Evolutionary conservation across 2,797 vertebrate genomes (phyloP).

Genomic region (Sebastes itinus): DNA sequence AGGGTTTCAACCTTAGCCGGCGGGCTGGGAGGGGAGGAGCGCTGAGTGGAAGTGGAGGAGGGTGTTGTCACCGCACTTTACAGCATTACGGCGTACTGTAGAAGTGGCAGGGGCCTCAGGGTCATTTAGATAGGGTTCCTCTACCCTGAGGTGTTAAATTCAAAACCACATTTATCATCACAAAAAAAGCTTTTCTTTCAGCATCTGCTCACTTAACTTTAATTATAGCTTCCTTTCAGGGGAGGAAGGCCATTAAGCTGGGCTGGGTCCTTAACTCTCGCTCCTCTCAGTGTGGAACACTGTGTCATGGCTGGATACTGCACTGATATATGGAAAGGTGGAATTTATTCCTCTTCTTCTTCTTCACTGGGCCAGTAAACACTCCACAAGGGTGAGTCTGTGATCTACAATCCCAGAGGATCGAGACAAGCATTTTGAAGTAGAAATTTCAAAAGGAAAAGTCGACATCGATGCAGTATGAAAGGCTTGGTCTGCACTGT

Average conservation of each 20-base stretch:
- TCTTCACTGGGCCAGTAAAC: constrained; percentile 49
- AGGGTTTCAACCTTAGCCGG: constrained; percentile 79
- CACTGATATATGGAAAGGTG: constrained; percentile 51
- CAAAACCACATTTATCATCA: constrained; percentile 83
- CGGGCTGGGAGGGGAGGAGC: constrained; percentile 69
- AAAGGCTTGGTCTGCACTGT: constrained; percentile 14
- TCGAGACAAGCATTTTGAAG: constrained; percentile 38
- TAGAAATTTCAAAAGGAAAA: constrained; percentile 29
- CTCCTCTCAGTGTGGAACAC: constrained; percentile 31
- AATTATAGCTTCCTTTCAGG: constrained; percentile 80
- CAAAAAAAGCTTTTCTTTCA: constrained; percentile 80
- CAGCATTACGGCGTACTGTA: constrained; percentile 72
- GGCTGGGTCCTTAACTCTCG: constrained; percentile 65
- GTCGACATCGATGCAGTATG: not conserved
- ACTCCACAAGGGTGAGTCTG: constrained; percentile 27
- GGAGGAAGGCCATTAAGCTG: constrained; percentile 70
- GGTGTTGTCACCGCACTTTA: constrained; percentile 69
- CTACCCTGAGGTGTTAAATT: constrained; percentile 82
- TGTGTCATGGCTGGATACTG: constrained; percentile 48
- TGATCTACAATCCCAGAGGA: constrained; percentile 46
- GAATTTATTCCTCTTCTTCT: constrained; percentile 36
- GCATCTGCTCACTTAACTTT: constrained; percentile 85
- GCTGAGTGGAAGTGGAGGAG: constrained; percentile 63
- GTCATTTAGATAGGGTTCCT: constrained; percentile 82
- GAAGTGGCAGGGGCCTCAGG: constrained; percentile 72